Percentiles rank a stretch among this genome's conserved stretches.
These are phyloP conservation scores for Drosophila diplacantha DNA, from an alignment of 2,888 invertebrate genomes.

Conservation along the genomic window DNA sequence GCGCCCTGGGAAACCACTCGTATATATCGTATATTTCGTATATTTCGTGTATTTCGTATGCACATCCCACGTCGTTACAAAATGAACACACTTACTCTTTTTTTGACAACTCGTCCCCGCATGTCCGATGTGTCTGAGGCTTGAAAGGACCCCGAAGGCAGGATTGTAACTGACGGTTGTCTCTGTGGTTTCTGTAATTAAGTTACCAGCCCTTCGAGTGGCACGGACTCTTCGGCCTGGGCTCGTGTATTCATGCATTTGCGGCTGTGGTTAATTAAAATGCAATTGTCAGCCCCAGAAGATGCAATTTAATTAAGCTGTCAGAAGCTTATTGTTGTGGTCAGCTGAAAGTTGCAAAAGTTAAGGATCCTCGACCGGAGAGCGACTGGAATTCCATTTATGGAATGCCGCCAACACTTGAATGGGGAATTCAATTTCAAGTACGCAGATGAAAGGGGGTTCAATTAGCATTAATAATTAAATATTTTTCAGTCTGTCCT, in stretches of 20 bases:
- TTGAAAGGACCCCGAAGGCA: background rate
- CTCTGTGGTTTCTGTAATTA: constrained; percentile 35
- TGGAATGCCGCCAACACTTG: background rate
- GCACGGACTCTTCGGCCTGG: constrained; percentile 5
- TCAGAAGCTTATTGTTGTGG: constrained; percentile 28
- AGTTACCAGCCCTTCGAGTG: constrained; percentile 16
- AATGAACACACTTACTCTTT: background rate
- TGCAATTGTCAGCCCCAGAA: constrained; percentile 40
- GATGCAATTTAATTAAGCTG: constrained; percentile 39
- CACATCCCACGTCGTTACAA: constrained; percentile 4
- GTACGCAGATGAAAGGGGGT: background rate
- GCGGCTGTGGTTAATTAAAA: constrained; percentile 35
- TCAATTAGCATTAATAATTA: background rate
- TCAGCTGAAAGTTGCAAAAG: constrained; percentile 16
- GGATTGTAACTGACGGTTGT: constrained; percentile 3
- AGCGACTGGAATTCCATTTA: background rate
- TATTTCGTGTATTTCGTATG: constrained; percentile 6
- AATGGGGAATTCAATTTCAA: background rate
- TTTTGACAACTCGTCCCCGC: constrained; percentile 21
- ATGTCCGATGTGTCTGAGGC: background rate
- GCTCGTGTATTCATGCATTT: constrained; percentile 12
- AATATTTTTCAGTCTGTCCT: background rate
- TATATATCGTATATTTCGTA: background rate
- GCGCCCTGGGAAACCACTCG: background rate
- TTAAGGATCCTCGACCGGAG: background rate